Evolutionary conservation across 2,888 invertebrate genomes (phyloP).

Genomic region (Thumatha senex): DNA sequence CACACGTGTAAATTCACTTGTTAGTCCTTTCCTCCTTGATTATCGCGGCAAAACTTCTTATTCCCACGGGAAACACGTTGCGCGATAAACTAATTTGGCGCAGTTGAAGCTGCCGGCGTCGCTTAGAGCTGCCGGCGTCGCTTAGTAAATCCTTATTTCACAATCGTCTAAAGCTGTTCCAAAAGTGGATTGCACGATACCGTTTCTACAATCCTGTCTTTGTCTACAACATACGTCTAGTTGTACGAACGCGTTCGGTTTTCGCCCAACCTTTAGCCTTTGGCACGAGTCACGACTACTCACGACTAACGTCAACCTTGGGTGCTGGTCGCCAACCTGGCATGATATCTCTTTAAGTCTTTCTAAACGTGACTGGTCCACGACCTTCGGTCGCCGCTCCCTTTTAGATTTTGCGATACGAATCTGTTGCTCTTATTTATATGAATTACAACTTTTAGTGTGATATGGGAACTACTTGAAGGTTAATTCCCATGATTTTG

Average conservation of each 20-base stretch:
- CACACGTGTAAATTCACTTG: too few species aligned
- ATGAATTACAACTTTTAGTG: constrained; percentile 42
- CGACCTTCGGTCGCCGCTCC: constrained; percentile 75
- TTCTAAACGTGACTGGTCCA: constrained; percentile 72
- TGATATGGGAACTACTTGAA: constrained; percentile 41
- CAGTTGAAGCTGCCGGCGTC: too few species aligned
- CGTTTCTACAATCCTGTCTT: constrained; percentile 37
- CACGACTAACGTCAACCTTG: constrained; percentile 69
- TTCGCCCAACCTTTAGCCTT: constrained; percentile 67
- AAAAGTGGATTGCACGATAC: constrained; percentile 33
- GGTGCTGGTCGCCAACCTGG: constrained; percentile 44
- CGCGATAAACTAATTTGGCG: too few species aligned
- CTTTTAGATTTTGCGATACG: constrained; percentile 63
- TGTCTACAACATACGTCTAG: constrained; percentile 58
- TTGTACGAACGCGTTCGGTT: constrained; percentile 60
- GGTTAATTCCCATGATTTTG: constrained; percentile 12
- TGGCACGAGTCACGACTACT: constrained; percentile 67
- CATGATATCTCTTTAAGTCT: constrained; percentile 45
- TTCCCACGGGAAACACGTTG: too few species aligned
- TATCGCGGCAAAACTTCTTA: too few species aligned
- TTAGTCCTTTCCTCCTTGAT: too few species aligned
- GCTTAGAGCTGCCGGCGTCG: too few species aligned
- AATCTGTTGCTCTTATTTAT: constrained; percentile 54
- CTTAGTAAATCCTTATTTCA: constrained; percentile 11
- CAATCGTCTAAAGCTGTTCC: constrained; percentile 27